Evolutionary conservation across 92 coral and sea anemone genomes (phyloP), one percentile per base, ranked within the genome.

Genomic region (Desmophyllum pertusum): DNA sequence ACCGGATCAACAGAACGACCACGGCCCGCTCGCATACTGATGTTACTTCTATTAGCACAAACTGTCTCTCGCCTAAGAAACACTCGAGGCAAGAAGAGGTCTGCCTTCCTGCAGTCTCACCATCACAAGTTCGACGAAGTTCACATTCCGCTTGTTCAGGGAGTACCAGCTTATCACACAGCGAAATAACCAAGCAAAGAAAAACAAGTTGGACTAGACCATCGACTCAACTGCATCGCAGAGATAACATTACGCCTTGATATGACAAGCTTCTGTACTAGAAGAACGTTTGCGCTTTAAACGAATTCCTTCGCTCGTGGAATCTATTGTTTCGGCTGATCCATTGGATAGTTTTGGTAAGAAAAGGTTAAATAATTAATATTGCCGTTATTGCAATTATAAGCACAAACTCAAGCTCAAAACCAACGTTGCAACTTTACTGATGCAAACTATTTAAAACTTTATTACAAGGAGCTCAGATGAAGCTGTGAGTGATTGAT

Each of bases 101-200:
- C 41, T 43, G 40, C 35, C 51, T 80, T 8, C 84, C 84, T 0
- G 36, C 67, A 15, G 67, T 80, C 43, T 68, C 39, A 6, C 33
- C 48, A 35, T 27, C 29, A 14, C 50, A 37, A 36, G 63, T 46
- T 30, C 73, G 61, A 21, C 66, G 84, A 1, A 69, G 67, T 38
- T 67, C 84, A 23, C 84, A 80, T 10, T 69, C 76, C 18, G 67
- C 66, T 51, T 37, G 15, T 30, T 67, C 75, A 50, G 42, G 63
- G 37, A 37, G 15, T 27, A 48, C 64, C 46, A 68, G 76, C 29
- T 48, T 80, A 50, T 68, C 67, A 36, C 66, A 52, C 10, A 68
- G 38, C 23, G 84, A 80, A 45, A 37, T 69, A 68, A 21, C 36
- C 6, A 68, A 13, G 43, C 67, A 80, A 80, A 51, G 55, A 35